Evolutionary conservation across 2,797 vertebrate species (phyloP), one percentile per base, ranked within the genome.

Genomic region (Moxostoma hubbsi): DNA sequence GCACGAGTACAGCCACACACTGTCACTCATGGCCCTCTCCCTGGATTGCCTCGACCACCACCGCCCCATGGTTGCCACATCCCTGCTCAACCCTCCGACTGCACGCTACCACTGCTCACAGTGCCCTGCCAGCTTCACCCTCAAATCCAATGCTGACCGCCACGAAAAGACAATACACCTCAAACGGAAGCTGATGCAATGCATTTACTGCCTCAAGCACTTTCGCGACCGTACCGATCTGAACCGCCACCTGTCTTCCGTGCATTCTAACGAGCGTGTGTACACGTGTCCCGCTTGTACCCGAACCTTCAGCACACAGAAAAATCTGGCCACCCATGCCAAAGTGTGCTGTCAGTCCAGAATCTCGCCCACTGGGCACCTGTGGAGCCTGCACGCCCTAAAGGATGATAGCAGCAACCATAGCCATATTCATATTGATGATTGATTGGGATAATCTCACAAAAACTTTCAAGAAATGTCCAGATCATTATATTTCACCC

Each of bases 121-220:
- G 53, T 96, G 95, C 76, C 94, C 95, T 0, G 92, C 94, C 16
- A 95, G 95, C 90, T 95, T 96, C 90, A 94, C 94, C 0, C 91
- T 94, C 79, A 96, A 95, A 82, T 96, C 95, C 77, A 96, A 95
- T 4, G 92, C 94, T 1, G 94, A 96, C 65, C 93, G 92, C 0
- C 94, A 93, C 0, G 90, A 95, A 79, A 95, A 96, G 91, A 95
- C 93, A 67, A 91, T 93, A 86, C 95, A 94, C 86, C 93, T 88
- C 77, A 95, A 95, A 87, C 90, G 92, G 88, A 94, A 95, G 90
- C 93, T 94, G 86, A 94, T 96, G 94, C 93, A 90, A 83, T 95
- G 96, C 58, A 83, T 85, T 53, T 85, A 86, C 90, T 95, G 94
- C 82, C 86, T 92, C 86, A 93, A 90, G 81, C 89, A 92, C 67